Evolutionary conservation across 1,140 invertebrate species (phyloP), one percentile per base, ranked within the genome.

Genomic region (Palaemon carinicauda): DNA sequence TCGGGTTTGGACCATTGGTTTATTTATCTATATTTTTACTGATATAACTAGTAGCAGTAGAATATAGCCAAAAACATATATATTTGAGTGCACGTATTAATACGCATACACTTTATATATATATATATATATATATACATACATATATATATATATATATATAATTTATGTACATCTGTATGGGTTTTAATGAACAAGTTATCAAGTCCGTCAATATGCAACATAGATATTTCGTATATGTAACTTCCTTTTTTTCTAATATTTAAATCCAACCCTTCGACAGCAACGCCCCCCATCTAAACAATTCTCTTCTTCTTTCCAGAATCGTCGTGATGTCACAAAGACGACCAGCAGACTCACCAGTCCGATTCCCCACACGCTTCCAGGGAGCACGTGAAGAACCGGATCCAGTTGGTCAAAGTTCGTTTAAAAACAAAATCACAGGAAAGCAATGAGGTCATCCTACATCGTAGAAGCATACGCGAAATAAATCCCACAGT

Each of bases 381-480:
- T 81, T 33, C 80, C 80, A 65, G 80, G 80, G n/a, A 81, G 60
- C 80, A 81, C 56, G 56, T 81, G 80, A 81, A 52, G 60, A n/a
- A 41, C 21, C 41, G 41, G 41, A 41, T 41, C 41, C 7, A 41
- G 12, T 41, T 12, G 41, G 41, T 12, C 41, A 41, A 41, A 41
- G 41, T 41, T 41, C 41, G 41, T 41, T 41, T 41, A 41, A 41
- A 41, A 41, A 41, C 1, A 41, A 41, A 41, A 41, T 41, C 41
- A 41, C 7, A 41, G 1, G 41, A 41, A 41, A 41, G 1, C 12
- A 41, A 41, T 41, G 41, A 41, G 41, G 41, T 41, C 41, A 12
- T 12, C 41, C 41, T 12, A 41, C 41, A 9, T 41, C 41, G 12
- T 9, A 41, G 12, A 41, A 41, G 41, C 41, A 41, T 12, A 41